Evolutionary conservation across 2,113 vertebrate species (phyloP), one percentile per base, ranked within the genome.

Genomic region (Holacanthus passer): DNA sequence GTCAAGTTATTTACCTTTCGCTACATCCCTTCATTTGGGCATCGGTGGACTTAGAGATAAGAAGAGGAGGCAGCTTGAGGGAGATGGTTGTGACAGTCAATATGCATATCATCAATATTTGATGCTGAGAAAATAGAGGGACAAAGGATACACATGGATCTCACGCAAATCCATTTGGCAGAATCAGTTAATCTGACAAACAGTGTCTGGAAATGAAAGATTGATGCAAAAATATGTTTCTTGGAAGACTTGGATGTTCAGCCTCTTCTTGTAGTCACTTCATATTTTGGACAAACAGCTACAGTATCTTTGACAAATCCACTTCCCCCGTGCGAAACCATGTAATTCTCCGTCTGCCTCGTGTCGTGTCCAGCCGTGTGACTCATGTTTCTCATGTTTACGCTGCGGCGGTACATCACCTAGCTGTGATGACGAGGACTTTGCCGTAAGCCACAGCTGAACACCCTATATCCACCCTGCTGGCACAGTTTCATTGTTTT

Each of bases 401-500:
- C 35, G 63, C 68, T 62, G 79, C 4, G 41, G 86, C 32, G 59
- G 75, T 24, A 43, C 86, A 82, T 90, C 83, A 87, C 88, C 86
- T 93, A 73, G 66, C 71, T 22, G 11, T 75, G 77, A 89, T 87
- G 82, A 81, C 45, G 71, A 82, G 77, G 70, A 67, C 78, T 84
- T 84, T 70, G 75, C 84, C 68, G 64, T 66, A 45, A 88, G 82
- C 89, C 82, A 31, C 85, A 83, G 87, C 60, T 73, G 80, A 90
- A 82, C 88, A 74, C 68, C 82, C 63, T 77, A 78, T 77, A 87
- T 84, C 88, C 89, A 68, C 87, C 91, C 81, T 58, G 83, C 90
- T 91, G 92, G 91, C 90, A 82, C 19, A 3, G 58, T 68, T 1
- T 83, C 87, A 31, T 43, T 93, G 92, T 93, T 94, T 92, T 94